These are phyloP conservation scores for Saimiri boliviensis DNA, from an alignment of 2,113 vertebrate genomes.

Conservation along the genomic window DNA sequence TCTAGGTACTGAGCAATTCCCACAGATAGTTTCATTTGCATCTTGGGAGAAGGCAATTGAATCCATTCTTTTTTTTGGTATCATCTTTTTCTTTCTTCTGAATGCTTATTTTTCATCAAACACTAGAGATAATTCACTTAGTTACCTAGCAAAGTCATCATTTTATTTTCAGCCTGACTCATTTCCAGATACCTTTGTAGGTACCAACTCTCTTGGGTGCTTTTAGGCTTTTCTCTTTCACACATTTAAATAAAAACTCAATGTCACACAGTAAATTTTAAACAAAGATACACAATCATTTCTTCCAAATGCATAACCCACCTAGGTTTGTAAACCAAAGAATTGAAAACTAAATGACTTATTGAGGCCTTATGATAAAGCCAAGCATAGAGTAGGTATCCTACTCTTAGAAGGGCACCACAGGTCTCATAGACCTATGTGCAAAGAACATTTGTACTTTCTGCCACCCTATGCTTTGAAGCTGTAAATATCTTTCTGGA, in stretches of 20 bases:
- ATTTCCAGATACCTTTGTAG: background rate
- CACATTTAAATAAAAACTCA: constrained; percentile 31
- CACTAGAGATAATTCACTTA: constrained; percentile 8
- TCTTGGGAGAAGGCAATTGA: background rate
- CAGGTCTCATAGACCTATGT: background rate
- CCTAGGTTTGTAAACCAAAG: background rate
- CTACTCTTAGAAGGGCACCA: background rate
- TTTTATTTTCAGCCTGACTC: constrained; percentile 21
- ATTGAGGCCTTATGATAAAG: background rate
- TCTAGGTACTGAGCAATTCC: background rate
- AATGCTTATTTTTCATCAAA: background rate
- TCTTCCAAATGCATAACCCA: background rate
- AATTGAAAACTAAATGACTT: constrained; percentile 19
- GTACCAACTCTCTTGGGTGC: background rate
- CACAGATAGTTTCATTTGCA: background rate
- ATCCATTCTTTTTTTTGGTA: background rate
- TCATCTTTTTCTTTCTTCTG: background rate
- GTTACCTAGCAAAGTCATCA: background rate
- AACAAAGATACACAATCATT: background rate
- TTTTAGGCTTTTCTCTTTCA: background rate
- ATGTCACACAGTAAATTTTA: background rate
- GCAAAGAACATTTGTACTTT: background rate
- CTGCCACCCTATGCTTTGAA: background rate
- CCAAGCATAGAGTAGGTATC: background rate
- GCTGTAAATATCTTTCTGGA: background rate